Conservation (phyloP, 1,140 invertebrate genomes). For the Heliconius congener region DNA sequence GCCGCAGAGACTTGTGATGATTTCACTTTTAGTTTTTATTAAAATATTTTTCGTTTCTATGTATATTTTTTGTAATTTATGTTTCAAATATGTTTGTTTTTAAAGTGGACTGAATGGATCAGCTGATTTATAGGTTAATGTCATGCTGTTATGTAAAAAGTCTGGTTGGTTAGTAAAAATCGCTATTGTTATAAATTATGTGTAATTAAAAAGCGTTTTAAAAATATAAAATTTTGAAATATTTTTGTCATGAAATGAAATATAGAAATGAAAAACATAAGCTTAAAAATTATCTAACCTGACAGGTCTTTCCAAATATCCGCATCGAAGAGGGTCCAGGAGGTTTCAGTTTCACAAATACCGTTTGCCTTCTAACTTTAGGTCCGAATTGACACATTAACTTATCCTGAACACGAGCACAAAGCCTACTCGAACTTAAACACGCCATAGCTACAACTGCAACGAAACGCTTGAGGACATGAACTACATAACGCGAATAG, state of each 20-base stretch:
- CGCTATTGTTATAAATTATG: neutral
- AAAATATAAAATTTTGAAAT: neutral
- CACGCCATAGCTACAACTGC: slow-evolving; percentile 89
- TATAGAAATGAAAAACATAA: neutral
- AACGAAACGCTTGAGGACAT: slow-evolving; percentile 82
- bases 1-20: slow-evolving; percentile 53
- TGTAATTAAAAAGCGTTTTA: slow-evolving; percentile 53
- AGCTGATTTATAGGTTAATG: slow-evolving; percentile 76
- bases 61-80: slow-evolving; percentile 28
- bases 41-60: slow-evolving; percentile 31
- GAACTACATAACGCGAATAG: slow-evolving; percentile 71
- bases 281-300: slow-evolving; percentile 70
- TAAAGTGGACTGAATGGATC: slow-evolving; percentile 43
- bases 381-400: slow-evolving; percentile 87
- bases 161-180: slow-evolving; percentile 28
- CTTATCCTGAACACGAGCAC: slow-evolving; percentile 88
- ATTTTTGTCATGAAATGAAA: neutral
- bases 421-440: slow-evolving; percentile 89
- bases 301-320: slow-evolving; percentile 81
- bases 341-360: slow-evolving; percentile 84
- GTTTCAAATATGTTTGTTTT: slow-evolving; percentile 14
- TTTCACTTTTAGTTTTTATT: slow-evolving; percentile 73
- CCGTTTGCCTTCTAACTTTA: slow-evolving; percentile 84
- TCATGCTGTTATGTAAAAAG: slow-evolving; percentile 76
- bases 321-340: slow-evolving; percentile 80